These are phyloP conservation scores for Oryzias woworae DNA, from an alignment of 2,113 vertebrate genomes.

Conservation along the genomic window DNA sequence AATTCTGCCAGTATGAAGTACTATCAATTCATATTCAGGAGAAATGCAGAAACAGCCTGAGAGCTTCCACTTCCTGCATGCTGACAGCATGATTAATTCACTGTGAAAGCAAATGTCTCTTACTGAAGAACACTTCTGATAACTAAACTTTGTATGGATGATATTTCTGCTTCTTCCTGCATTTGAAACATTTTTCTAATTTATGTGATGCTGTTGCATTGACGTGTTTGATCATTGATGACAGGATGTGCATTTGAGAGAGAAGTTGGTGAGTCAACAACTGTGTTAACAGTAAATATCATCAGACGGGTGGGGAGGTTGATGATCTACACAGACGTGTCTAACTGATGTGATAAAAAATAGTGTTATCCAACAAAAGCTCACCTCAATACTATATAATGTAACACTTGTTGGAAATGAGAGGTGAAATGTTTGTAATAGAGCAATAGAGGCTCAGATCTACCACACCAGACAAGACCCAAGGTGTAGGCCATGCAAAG, in stretches of 20 bases:
- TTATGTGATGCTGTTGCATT: constrained; percentile 16
- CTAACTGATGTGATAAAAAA: constrained; percentile 16
- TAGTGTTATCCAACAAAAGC: background rate
- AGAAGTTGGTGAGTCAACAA: constrained; percentile 37
- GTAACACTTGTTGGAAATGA: too few relatives aligned
- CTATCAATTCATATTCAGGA: constrained; percentile 48
- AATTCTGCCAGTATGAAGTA: constrained; percentile 39
- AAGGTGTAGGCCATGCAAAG: too few relatives aligned
- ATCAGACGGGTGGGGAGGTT: constrained; percentile 37
- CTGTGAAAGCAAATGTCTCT: constrained; percentile 35
- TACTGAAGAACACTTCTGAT: constrained; percentile 42
- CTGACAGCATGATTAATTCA: constrained; percentile 48
- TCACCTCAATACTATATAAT: too few relatives aligned
- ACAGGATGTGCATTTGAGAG: constrained; percentile 39
- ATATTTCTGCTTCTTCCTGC: constrained; percentile 24
- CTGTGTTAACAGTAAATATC: constrained; percentile 23
- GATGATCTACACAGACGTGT: constrained; percentile 28
- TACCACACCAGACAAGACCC: too few relatives aligned
- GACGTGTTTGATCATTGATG: constrained; percentile 20
- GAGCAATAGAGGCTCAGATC: too few relatives aligned
- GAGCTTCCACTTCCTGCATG: constrained; percentile 22
- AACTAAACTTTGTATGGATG: constrained; percentile 36
- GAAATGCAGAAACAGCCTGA: constrained; percentile 36
- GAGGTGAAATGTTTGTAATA: too few relatives aligned
- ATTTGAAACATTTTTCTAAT: constrained; percentile 21